Evolutionary conservation across 2,888 invertebrate genomes (phyloP).

Genomic region (Merodon equestris): DNA sequence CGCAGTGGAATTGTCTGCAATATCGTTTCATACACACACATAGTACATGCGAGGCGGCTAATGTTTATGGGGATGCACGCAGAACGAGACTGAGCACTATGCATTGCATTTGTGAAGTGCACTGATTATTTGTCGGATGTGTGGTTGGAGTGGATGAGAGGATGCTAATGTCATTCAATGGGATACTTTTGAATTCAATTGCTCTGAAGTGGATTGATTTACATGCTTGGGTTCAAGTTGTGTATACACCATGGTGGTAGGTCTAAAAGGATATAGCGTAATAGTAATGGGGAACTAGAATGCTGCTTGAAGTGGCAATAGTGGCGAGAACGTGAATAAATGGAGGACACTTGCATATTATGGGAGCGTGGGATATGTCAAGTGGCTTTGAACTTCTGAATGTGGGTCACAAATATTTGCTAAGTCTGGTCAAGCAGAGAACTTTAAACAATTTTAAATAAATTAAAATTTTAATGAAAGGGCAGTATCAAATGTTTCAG

Average conservation of each 20-base stretch:
- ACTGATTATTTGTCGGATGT: background rate
- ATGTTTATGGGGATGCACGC: background rate
- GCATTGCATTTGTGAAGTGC: constrained; percentile 25
- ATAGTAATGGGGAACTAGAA: too few relatives aligned
- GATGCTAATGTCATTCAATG: constrained; percentile 27
- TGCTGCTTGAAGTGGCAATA: too few relatives aligned
- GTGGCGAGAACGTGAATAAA: too few relatives aligned
- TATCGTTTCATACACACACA: too few relatives aligned
- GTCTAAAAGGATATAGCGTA: too few relatives aligned
- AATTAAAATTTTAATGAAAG: background rate
- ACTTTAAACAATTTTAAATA: background rate
- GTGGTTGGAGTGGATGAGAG: constrained; percentile 12
- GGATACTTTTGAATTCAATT: constrained; percentile 8
- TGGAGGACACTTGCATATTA: too few relatives aligned
- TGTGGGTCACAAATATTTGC: too few relatives aligned
- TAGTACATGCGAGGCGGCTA: constrained; percentile 1
- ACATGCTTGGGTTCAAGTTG: constrained; percentile 4
- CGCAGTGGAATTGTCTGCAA: constrained; percentile 14
- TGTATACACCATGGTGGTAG: too few relatives aligned
- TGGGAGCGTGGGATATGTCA: too few relatives aligned
- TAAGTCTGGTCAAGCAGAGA: too few relatives aligned
- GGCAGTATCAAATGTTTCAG: too few relatives aligned
- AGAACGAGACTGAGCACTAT: background rate
- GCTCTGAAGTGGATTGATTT: constrained; percentile 23
- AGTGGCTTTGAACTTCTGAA: too few relatives aligned